These are phyloP conservation scores for Coreoperca whiteheadi DNA, from an alignment of 2,113 vertebrate species.

Conservation along the genomic window DNA sequence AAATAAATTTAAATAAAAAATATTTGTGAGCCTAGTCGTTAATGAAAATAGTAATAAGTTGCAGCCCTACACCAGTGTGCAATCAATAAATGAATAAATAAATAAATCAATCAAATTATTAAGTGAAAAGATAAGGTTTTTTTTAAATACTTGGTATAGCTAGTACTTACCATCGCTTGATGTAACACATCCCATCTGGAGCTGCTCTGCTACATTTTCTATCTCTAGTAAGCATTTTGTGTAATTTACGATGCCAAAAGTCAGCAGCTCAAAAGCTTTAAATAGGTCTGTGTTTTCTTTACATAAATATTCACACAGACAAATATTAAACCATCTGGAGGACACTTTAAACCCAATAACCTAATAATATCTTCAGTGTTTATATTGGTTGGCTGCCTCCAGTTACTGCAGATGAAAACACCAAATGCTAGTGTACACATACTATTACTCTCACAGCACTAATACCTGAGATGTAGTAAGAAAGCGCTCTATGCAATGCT, in stretches of 20 bases:
- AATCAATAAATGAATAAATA: too few relatives aligned
- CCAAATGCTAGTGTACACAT: neutral
- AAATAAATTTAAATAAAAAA: too few relatives aligned
- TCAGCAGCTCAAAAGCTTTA: neutral
- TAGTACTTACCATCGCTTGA: neutral
- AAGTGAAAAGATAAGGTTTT: neutral
- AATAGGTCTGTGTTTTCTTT: neutral
- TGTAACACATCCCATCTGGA: constrained; percentile 13
- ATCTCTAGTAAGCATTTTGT: neutral
- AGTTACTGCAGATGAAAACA: neutral
- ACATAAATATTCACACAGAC: neutral
- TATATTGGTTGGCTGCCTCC: neutral
- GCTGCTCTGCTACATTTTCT: neutral
- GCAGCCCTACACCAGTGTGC: neutral
- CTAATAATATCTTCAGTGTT: neutral
- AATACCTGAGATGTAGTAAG: neutral
- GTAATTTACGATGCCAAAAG: constrained; percentile 9
- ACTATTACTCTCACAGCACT: constrained; percentile 8
- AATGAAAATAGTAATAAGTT: neutral
- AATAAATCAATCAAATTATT: too few relatives aligned
- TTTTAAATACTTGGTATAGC: neutral
- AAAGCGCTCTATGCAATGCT: neutral
- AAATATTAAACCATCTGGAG: neutral
- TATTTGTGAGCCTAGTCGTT: neutral
- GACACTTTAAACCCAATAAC: neutral